phyloP scores from a whole-genome alignment of 1,140 invertebrate genomes.

The Microplitis mediator region DNA sequence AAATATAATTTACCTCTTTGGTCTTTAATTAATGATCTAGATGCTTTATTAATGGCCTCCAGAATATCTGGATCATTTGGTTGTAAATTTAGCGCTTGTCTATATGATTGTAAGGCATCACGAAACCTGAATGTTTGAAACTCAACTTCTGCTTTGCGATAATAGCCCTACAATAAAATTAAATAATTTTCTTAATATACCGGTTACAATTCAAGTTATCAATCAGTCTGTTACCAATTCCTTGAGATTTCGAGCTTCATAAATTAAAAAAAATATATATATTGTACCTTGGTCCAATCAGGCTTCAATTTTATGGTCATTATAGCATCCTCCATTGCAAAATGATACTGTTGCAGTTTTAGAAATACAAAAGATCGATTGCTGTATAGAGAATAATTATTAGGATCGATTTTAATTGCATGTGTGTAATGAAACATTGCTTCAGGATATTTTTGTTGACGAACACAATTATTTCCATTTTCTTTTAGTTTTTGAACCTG shows the following conservation, averaged over 20 bases:
- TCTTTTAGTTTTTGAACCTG: conserved; percentile 69
- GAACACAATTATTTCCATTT: conserved; percentile 78
- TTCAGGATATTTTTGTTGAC: conserved; percentile 74
- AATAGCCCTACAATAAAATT: conserved; percentile 71
- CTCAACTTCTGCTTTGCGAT: conserved; percentile 79
- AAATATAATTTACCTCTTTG: conserved; percentile 50
- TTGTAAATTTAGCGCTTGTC: conserved; percentile 70
- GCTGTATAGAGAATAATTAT: conserved; percentile 76
- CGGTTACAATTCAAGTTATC: not conserved
- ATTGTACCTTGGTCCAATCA: conserved; percentile 77
- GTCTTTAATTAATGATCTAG: conserved; percentile 67
- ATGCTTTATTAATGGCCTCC: conserved; percentile 69
- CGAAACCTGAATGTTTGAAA: conserved; percentile 71
- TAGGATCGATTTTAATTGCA: conserved; percentile 77
- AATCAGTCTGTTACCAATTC: not conserved
- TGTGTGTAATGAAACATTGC: conserved; percentile 81
- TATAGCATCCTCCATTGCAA: conserved; percentile 79
- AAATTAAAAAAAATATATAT: no score
- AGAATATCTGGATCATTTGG: conserved; percentile 72
- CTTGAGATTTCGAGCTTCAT: not conserved
- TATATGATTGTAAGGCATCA: conserved; percentile 76
- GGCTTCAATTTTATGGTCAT: conserved; percentile 76
- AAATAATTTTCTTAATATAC: not conserved
- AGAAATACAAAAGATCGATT: conserved; percentile 82
- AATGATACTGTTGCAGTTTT: conserved; percentile 77